Conservation (phyloP, 2,797 vertebrate species). For the Macrochelys suwanniensis region DNA sequence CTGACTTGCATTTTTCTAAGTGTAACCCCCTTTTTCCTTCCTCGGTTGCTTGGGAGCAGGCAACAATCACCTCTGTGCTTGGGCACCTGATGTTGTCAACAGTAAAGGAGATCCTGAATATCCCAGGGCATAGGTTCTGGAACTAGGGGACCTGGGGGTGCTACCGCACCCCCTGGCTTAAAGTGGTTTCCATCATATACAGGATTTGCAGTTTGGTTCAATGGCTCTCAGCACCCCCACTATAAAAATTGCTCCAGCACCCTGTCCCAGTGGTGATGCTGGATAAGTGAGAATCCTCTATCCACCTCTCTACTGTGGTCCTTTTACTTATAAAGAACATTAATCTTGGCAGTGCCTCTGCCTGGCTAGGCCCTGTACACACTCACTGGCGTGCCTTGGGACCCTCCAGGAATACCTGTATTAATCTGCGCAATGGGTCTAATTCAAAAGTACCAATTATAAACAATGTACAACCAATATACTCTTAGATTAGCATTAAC, state of each 20-base stretch:
- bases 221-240: too few species aligned
- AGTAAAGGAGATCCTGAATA: not conserved
- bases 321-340: not conserved
- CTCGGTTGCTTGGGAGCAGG: not conserved
- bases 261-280: not conserved
- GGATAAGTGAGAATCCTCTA: not conserved
- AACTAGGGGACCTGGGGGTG: too few species aligned
- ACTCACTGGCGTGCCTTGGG: not conserved
- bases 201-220: too few species aligned
- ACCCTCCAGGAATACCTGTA: not conserved
- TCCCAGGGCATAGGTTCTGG: too few species aligned
- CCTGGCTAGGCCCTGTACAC: not conserved
- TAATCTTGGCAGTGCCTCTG: too few species aligned
- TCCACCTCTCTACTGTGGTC: not conserved
- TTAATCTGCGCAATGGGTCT: not conserved
- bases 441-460: not conserved
- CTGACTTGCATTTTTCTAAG: not conserved
- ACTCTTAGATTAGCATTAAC: too few species aligned
- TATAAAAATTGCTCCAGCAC: too few species aligned
- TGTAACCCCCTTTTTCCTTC: not conserved
- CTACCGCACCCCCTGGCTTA: too few species aligned
- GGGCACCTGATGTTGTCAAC: not conserved
- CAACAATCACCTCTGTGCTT: not conserved
- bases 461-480: too few species aligned
- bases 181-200: too few species aligned